A percentile compares a stretch with the other conserved stretches of the same genome.
Conservation (phyloP, 2,888 invertebrate genomes). For the Notocelia uddmanniana region DNA sequence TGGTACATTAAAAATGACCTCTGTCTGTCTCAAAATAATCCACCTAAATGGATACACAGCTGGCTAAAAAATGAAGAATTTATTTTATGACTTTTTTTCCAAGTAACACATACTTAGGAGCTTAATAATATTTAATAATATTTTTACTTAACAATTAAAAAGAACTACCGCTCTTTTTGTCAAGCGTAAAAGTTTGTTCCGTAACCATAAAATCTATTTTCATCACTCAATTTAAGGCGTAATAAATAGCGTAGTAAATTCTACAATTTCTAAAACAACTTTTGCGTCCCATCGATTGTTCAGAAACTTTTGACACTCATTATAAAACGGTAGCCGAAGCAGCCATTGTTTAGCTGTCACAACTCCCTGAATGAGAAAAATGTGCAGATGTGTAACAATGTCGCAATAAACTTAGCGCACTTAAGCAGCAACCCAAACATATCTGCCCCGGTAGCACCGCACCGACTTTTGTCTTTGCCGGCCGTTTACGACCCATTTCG, state of each 20-base stretch:
- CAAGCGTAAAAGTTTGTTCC: background rate
- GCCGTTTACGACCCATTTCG: constrained; percentile 78
- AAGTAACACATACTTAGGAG: too few species aligned
- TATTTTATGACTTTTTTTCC: too few species aligned
- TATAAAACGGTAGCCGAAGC: constrained; percentile 75
- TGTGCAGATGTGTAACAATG: constrained; percentile 72
- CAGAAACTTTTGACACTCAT: constrained; percentile 59
- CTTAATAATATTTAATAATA: background rate
- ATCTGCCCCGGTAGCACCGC: constrained; percentile 75
- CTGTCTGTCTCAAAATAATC: background rate
- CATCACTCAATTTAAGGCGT: constrained; percentile 12
- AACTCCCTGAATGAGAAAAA: constrained; percentile 73
- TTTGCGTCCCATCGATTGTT: constrained; percentile 26
- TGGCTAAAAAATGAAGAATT: too few species aligned
- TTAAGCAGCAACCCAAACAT: constrained; percentile 77
- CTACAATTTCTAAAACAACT: constrained; percentile 18
- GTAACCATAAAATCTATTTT: constrained; percentile 4
- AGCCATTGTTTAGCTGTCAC: constrained; percentile 76
- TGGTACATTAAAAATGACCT: background rate
- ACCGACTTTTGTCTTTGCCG: constrained; percentile 77
- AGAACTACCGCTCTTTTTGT: background rate
- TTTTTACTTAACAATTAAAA: background rate
- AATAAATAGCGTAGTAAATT: constrained; percentile 33
- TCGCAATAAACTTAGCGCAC: constrained; percentile 76
- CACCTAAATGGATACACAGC: too few species aligned